Evolutionary conservation across 92 coral and sea anemone species (phyloP).

Genomic region (Umimayanthus kanabou): DNA sequence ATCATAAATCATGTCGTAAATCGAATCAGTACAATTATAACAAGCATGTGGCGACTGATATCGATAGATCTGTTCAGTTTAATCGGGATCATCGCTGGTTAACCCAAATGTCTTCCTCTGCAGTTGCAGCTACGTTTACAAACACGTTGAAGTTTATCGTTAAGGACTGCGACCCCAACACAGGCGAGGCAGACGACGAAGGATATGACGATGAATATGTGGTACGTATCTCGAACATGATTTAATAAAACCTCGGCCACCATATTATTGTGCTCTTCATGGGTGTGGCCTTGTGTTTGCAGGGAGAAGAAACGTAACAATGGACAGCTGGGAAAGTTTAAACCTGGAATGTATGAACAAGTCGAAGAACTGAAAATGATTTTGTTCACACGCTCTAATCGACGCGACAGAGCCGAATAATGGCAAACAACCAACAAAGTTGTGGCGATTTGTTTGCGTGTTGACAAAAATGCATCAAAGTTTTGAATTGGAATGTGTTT

Average conservation of each 20-base stretch:
- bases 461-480: too few species aligned
- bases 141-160: constrained; percentile 95
- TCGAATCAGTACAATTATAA: too few species aligned
- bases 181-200: constrained; percentile 98
- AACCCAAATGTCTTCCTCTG: background rate
- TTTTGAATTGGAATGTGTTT: too few species aligned
- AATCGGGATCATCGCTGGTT: background rate
- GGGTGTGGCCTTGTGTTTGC: background rate
- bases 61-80: too few species aligned
- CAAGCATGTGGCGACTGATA: too few species aligned
- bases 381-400: too few species aligned
- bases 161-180: constrained; percentile 98
- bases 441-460: too few species aligned
- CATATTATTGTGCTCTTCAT: background rate
- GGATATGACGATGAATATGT: constrained; percentile 99
- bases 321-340: background rate
- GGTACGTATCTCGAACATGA: constrained; percentile 61
- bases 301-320: too few species aligned
- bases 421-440: too few species aligned
- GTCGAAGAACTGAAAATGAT: background rate
- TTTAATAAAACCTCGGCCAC: background rate
- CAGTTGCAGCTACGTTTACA: constrained; percentile 92
- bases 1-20: too few species aligned
- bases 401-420: too few species aligned
- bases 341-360: background rate